Evolutionary conservation across 2,797 vertebrate species (phyloP).

Genomic region (Megalops cyprinoides): DNA sequence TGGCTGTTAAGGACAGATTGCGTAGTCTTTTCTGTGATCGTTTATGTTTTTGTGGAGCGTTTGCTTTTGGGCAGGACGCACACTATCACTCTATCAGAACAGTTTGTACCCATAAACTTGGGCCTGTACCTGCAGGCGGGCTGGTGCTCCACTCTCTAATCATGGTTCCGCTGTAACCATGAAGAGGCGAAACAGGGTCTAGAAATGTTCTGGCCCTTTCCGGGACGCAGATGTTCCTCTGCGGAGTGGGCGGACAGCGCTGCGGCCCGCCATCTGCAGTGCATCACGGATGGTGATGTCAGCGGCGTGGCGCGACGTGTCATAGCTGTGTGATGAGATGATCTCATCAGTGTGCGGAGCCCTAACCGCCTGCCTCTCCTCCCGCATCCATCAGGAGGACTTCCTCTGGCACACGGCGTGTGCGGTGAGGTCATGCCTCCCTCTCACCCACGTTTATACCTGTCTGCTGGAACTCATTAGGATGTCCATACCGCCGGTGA

Average conservation of each 20-base stretch:
- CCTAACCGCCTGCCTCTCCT: background rate
- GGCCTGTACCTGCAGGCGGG: background rate
- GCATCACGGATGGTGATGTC: conserved; percentile 29
- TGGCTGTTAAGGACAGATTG: background rate
- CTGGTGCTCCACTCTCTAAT: background rate
- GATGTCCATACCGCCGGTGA: background rate
- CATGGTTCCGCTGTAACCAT: background rate
- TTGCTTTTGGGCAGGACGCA: background rate
- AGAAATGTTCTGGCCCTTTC: conserved; percentile 10
- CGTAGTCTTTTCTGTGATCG: background rate
- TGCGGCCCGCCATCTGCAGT: conserved; percentile 18
- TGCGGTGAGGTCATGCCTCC: conserved; percentile 16
- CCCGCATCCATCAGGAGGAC: background rate
- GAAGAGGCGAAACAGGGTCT: background rate
- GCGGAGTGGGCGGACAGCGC: conserved; percentile 19
- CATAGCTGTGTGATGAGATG: conserved; percentile 24
- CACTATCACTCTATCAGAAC: background rate
- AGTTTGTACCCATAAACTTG: background rate
- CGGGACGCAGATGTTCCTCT: conserved; percentile 31
- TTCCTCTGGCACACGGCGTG: conserved; percentile 5
- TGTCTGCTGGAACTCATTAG: conserved; percentile 30
- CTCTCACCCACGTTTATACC: conserved; percentile 23
- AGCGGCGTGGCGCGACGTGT: background rate
- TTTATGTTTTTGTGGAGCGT: background rate
- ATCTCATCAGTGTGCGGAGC: conserved; percentile 23